Conservation (phyloP, 2,888 invertebrate genomes). For the Scotopteryx bipunctaria region DNA sequence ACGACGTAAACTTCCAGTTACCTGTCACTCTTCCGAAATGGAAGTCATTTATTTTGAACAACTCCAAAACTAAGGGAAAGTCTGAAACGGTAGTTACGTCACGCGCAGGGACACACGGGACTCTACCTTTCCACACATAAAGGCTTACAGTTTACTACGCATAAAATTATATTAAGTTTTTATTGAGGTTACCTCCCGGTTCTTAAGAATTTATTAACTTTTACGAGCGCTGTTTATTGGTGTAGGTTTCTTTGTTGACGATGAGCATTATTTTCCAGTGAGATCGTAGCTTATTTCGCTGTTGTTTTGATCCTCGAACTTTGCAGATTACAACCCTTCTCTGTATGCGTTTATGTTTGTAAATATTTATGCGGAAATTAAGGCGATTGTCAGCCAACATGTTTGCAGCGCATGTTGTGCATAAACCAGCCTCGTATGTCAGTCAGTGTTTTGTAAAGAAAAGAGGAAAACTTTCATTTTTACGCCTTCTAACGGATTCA, state of each 20-base stretch:
- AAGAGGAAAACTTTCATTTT: constrained; percentile 80
- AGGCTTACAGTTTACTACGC: constrained; percentile 38
- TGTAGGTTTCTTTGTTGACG: constrained; percentile 35
- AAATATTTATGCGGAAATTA: too few species aligned
- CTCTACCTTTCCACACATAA: constrained; percentile 31
- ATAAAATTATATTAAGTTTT: constrained; percentile 42
- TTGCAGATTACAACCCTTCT: constrained; percentile 1
- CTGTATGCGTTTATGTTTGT: neutral
- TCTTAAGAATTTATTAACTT: constrained; percentile 40
- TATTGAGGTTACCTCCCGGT: constrained; percentile 36
- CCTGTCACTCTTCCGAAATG: constrained; percentile 65
- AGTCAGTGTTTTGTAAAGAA: constrained; percentile 63
- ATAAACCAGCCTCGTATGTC: constrained; percentile 49
- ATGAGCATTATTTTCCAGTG: constrained; percentile 12
- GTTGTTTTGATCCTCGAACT: constrained; percentile 1
- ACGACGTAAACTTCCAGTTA: constrained; percentile 58
- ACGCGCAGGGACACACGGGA: constrained; percentile 45
- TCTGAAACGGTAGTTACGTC: constrained; percentile 63
- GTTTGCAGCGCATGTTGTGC: constrained; percentile 29
- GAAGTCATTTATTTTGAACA: constrained; percentile 69
- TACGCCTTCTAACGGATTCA: constrained; percentile 81
- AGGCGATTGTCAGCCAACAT: constrained; percentile 5
- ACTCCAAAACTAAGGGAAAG: constrained; percentile 62
- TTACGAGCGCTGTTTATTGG: constrained; percentile 37
- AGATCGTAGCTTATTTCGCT: constrained; percentile 1